A percentile compares a stretch with the other conserved stretches of the same genome.
Conservation (phyloP, 2,113 vertebrate genomes). For the Zosterops pallidus region DNA sequence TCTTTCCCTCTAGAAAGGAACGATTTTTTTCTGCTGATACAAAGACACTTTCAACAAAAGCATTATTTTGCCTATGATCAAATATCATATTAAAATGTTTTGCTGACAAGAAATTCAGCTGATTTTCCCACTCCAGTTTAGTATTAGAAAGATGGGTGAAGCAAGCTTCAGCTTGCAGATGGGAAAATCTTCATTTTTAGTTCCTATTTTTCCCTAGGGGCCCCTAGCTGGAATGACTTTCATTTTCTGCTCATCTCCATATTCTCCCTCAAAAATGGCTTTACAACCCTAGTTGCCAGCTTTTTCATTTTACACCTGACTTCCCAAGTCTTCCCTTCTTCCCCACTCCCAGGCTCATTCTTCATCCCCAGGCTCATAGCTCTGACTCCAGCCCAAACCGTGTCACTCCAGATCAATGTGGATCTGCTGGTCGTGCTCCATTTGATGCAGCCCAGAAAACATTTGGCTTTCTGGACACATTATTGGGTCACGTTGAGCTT, state of each 20-base stretch:
- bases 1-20: neutral
- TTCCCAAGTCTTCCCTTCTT: neutral
- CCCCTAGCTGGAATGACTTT: neutral
- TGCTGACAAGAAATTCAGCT: neutral
- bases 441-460: neutral
- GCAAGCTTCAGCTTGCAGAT: neutral
- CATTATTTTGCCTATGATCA: neutral
- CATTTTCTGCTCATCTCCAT: neutral
- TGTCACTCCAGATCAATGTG: neutral
- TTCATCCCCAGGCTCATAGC: neutral
- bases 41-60: neutral
- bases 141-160: neutral
- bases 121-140: neutral
- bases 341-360: neutral
- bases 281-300: neutral
- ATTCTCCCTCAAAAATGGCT: neutral
- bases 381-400: neutral
- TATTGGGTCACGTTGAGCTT: fast-evolving
- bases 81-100: neutral
- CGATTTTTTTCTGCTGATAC: neutral
- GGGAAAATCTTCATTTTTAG: neutral
- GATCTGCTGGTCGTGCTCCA: neutral
- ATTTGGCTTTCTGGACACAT: neutral
- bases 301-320: neutral
- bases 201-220: neutral